Conservation (phyloP, 2,888 invertebrate species). For the Apodemia hepburni region DNA sequence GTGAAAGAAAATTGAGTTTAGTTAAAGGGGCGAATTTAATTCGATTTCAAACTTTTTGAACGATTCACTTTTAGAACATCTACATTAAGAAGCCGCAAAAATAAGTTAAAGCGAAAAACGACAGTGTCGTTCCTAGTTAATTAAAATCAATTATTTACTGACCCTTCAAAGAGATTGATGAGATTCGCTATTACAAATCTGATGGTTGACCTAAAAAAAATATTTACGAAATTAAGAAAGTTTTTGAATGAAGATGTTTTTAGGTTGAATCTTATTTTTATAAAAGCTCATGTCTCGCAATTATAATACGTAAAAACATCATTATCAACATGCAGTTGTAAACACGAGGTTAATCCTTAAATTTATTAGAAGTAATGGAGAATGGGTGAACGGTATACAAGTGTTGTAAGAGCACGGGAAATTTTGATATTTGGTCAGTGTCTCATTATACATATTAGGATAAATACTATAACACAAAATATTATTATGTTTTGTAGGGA, state of each 20-base stretch:
- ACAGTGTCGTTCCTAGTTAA: conserved; percentile 62
- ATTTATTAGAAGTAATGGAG: too few relatives aligned
- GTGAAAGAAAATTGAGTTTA: conserved; percentile 77
- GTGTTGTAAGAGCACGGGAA: background rate
- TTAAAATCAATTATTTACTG: conserved; percentile 71
- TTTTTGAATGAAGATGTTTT: background rate
- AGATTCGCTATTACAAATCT: conserved; percentile 7
- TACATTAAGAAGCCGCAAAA: conserved; percentile 58
- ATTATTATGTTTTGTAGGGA: too few relatives aligned
- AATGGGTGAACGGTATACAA: background rate
- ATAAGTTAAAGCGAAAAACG: conserved; percentile 65
- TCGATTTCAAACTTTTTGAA: conserved; percentile 76
- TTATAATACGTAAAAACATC: background rate
- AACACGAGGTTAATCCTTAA: too few relatives aligned
- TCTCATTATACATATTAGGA: background rate
- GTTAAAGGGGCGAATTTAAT: conserved; percentile 78
- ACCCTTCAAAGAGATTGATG: conserved; percentile 46
- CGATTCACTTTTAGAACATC: conserved; percentile 64
- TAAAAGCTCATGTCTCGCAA: background rate
- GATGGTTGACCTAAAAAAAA: conserved; percentile 7
- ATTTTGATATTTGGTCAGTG: background rate
- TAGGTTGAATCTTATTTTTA: background rate
- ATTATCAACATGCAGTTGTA: background rate
- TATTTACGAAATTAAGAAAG: background rate
- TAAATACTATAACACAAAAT: too few relatives aligned